Percentiles rank a stretch among this genome's conserved stretches.
phyloP scores from a whole-genome alignment of 2,888 invertebrate species.

The Hypomecis punctinalis region DNA sequence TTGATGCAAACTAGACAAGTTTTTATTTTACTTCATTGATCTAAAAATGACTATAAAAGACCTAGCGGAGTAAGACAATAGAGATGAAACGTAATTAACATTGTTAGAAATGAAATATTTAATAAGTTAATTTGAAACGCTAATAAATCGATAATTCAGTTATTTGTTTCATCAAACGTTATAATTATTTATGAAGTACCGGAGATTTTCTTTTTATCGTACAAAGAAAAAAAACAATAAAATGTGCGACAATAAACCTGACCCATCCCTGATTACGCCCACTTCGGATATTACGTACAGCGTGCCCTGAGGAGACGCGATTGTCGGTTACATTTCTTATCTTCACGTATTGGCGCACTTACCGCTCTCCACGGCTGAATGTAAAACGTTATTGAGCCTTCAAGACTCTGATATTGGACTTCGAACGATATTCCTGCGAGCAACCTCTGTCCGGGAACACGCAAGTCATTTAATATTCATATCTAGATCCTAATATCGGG shows the following conservation, averaged over 20 bases:
- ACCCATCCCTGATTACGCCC: slow-evolving; percentile 17
- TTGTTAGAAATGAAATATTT: too few species aligned
- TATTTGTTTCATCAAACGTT: too few species aligned
- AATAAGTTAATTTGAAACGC: too few species aligned
- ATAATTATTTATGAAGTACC: too few species aligned
- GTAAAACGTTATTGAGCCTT: slow-evolving; percentile 72
- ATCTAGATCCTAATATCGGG: slow-evolving; percentile 48
- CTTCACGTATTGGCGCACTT: slow-evolving; percentile 69
- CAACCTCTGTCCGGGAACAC: slow-evolving; percentile 47
- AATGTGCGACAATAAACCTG: not conserved
- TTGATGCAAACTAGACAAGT: too few species aligned
- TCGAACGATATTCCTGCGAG: slow-evolving; percentile 60
- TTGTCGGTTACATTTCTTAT: slow-evolving; percentile 72
- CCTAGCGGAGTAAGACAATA: too few species aligned
- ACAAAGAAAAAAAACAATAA: not conserved
- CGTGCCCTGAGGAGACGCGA: slow-evolving; percentile 59
- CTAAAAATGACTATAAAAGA: too few species aligned
- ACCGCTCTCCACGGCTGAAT: slow-evolving; percentile 62
- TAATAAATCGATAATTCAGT: too few species aligned
- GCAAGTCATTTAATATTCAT: slow-evolving; percentile 63
- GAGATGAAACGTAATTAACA: too few species aligned
- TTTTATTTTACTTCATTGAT: too few species aligned
- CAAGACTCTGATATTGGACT: slow-evolving; percentile 67
- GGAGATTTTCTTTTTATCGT: too few species aligned
- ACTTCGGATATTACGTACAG: slow-evolving; percentile 58